Evolutionary conservation across 2,113 vertebrate genomes (phyloP), one percentile per base, ranked within the genome.

Genomic region (Myotis brandtii): DNA sequence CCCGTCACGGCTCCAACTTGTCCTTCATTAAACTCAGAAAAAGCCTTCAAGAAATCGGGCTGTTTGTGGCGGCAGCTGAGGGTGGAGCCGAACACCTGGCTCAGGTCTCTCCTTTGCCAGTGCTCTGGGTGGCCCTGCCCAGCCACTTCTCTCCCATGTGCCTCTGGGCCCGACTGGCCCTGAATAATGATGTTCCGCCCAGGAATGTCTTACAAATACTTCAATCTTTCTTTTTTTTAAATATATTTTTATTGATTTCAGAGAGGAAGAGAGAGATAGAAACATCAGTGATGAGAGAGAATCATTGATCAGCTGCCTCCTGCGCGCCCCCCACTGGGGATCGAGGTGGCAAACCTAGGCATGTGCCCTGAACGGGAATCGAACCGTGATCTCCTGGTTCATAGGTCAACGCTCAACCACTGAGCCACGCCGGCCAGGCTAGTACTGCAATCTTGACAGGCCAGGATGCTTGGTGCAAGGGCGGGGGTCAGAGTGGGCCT

Each of bases 1-100:
- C 17, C 13, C 30, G 0, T 67, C 86, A 10, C 6, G 37, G 69
- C 87, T 94, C 70, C 89, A 79, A 64, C 86, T 96, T 89, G 64
- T 52, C 96, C 95, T 96, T 93, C 91, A 32, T 93, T 95, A 93
- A 70, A 86, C 91, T 91, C 54, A 56, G 56, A 90, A 83, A 84
- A 81, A 34, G 32, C 43, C 40, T 27, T 69, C 43, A 84, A 75
- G 73, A 64, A 94, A 83, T 23, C 27, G 56, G 75, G 18, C n/a
- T 54, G n/a, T 37, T 34, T 1, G 1, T 56, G 52, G 79, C 48
- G 69, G 80, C 7, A 2, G 69, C 82, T 23, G 79, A 48, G 25
- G 37, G 40, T 32, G 3, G 81, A 75, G 88, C 67, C n/a, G 32
- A 83, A 43, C 73, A 30, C 82, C 54, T 20, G 48, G 86, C 62